Base-by-base conservation (phyloP, 1,140 invertebrate genomes). In the Pseudomyrmex pallidus region DNA sequence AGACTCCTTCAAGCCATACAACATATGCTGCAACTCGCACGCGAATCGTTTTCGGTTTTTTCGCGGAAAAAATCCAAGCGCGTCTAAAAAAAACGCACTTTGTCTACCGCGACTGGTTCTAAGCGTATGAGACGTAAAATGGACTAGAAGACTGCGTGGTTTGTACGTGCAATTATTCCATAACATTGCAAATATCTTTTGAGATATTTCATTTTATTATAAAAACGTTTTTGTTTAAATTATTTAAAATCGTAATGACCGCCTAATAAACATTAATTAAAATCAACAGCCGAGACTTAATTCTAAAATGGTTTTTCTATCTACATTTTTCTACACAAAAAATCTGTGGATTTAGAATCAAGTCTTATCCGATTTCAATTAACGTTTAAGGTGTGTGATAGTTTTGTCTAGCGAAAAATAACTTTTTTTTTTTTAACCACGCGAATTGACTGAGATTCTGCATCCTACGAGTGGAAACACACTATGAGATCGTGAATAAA, bases 1-100 rank as follows among this genome's bases (percentile, higher is more conserved):
- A 56, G 54, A 5, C 35, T 35, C 35, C 35, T 70, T 80, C 44
- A 80, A 80, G 76, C 76, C 76, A 80, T 80, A 80, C 76, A 80
- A 57, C 8, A 17, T 80, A 20, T 80, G 44, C 76, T 80, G 66
- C 66, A 46, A 72, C 22, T 59, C 20, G 54, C 57, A 70, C 12
- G 35, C 35, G 3, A 20, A 70, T 1, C 5, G 35, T 61, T 20
- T 10, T 80, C 12, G 13, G 8, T 61, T 59, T 20, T 70, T 15
- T 59, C 44, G 54, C 20, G 13, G 54, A 61, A 61, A 70, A 80
- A 15, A 22, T 80, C 7, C 54, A 80, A 72, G 76, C 22, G 54
- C 66, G 35, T 35, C 54, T 72, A 70, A 59, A 8, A 59, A 59
- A 80, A 59, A 61, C 44, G 20, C 44, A 46, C n/a, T 80, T 25